A percentile compares a stretch with the other conserved stretches of the same genome.
Conservation (phyloP, 2,113 vertebrate species). For the Lepisosteus osseus region DNA sequence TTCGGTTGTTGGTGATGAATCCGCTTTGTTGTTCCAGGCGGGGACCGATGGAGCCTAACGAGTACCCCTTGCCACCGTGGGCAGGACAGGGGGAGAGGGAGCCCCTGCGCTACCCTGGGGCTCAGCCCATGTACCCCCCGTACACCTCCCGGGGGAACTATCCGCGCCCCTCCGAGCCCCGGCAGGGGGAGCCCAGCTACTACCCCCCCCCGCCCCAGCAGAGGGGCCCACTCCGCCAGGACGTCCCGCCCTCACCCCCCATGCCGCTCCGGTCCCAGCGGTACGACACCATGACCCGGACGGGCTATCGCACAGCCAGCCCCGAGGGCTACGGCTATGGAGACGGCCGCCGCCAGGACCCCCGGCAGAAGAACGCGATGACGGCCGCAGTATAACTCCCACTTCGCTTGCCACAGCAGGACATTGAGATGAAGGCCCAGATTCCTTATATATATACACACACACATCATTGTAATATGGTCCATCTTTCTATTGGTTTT, state of each 20-base stretch:
- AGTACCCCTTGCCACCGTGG: conserved; percentile 75
- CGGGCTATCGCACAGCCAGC: conserved; percentile 62
- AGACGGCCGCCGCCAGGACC: conserved; percentile 65
- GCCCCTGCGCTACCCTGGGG: conserved; percentile 66
- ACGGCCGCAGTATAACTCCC: conserved; percentile 80
- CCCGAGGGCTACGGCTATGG: conserved; percentile 66
- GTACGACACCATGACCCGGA: conserved; percentile 70
- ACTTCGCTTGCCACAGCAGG: background rate
- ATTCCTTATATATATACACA: no score
- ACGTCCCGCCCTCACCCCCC: conserved; percentile 89
- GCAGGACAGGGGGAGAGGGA: conserved; percentile 72
- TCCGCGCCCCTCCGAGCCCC: conserved; percentile 44
- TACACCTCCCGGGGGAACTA: conserved; percentile 70
- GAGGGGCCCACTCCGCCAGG: conserved; percentile 88
- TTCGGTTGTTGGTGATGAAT: no score
- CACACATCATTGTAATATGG: background rate
- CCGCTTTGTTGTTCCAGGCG: conserved; percentile 61
- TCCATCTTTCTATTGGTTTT: background rate
- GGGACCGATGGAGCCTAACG: conserved; percentile 72
- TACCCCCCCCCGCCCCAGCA: conserved; percentile 75
- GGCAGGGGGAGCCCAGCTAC: conserved; percentile 64
- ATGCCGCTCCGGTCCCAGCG: conserved; percentile 70
- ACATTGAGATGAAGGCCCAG: background rate
- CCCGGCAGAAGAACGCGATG: conserved; percentile 80
- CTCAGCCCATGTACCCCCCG: conserved; percentile 56